Percentiles rank a stretch among this genome's conserved stretches.
Evolutionary conservation across 2,113 vertebrate genomes (phyloP).

Genomic region (Azemiops feae): DNA sequence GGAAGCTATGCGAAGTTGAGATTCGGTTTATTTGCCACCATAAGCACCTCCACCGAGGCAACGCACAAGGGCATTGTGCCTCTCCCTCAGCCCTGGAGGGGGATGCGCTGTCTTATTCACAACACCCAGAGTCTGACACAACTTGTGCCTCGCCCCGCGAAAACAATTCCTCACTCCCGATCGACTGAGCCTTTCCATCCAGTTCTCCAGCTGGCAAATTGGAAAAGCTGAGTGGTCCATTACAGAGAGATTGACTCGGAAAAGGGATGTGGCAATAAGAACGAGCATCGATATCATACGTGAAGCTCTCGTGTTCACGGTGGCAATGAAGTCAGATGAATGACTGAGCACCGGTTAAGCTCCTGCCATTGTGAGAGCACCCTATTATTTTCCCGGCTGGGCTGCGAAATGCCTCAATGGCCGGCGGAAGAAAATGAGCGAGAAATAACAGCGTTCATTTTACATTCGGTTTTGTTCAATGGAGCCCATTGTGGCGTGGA

Average conservation of each 20-base stretch:
- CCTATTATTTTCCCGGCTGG: slow-evolving; percentile 75
- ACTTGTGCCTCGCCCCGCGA: slow-evolving; percentile 41
- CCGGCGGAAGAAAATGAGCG: slow-evolving; percentile 68
- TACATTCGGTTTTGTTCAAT: slow-evolving; percentile 55
- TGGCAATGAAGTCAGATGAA: slow-evolving; percentile 59
- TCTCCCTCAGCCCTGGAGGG: slow-evolving; percentile 30
- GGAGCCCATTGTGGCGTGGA: slow-evolving; percentile 8
- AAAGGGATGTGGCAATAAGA: slow-evolving; percentile 66
- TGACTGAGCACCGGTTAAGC: slow-evolving; percentile 77
- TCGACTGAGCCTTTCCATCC: slow-evolving; percentile 38
- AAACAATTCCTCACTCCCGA: slow-evolving; percentile 52
- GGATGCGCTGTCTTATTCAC: slow-evolving; percentile 35
- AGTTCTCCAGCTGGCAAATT: slow-evolving; percentile 68
- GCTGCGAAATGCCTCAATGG: slow-evolving; percentile 79
- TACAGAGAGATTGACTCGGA: slow-evolving; percentile 67
- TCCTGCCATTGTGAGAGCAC: slow-evolving; percentile 71
- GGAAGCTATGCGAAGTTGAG: too few relatives aligned
- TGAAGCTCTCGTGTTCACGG: slow-evolving; percentile 48
- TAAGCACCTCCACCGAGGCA: background rate
- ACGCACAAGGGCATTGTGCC: background rate
- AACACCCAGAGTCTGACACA: slow-evolving; percentile 34
- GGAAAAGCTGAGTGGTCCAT: slow-evolving; percentile 70
- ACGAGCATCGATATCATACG: slow-evolving; percentile 56
- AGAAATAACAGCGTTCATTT: slow-evolving; percentile 77
- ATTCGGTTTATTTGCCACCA: too few relatives aligned